A percentile compares a stretch with the other conserved stretches of the same genome.
phyloP scores from a whole-genome alignment of 2,888 invertebrate genomes.

The Eupithecia vulgata region DNA sequence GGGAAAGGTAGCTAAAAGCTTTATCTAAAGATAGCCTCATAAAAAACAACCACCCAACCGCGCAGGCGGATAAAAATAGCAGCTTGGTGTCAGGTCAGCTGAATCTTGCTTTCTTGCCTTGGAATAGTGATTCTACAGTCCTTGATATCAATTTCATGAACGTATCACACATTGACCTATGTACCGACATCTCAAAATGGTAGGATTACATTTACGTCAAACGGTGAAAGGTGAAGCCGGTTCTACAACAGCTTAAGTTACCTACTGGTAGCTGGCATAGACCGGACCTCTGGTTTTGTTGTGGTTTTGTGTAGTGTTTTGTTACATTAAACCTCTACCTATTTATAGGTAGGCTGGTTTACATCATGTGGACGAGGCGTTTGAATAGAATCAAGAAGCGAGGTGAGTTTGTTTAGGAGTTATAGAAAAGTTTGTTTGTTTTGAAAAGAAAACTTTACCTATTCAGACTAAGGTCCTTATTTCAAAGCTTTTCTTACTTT shows the following conservation, averaged over 20 bases:
- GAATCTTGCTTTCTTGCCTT: not conserved
- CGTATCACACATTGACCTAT: slow-evolving; percentile 11
- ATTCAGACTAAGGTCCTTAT: not conserved
- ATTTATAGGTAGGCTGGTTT: not conserved
- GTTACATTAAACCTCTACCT: not conserved
- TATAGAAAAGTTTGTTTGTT: not conserved
- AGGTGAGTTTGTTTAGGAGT: slow-evolving; percentile 16
- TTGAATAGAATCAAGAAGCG: slow-evolving; percentile 22
- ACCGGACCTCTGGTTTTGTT: slow-evolving; percentile 31
- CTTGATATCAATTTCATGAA: slow-evolving; percentile 8
- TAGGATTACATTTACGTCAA: slow-evolving; percentile 49
- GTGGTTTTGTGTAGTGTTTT: slow-evolving; percentile 28
- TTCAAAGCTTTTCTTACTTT: not conserved
- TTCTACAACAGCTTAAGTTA: slow-evolving; percentile 29
- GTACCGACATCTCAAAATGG: slow-evolving; percentile 23
- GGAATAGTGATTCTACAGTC: not conserved
- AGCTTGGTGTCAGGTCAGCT: not conserved
- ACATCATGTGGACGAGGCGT: slow-evolving; percentile 21
- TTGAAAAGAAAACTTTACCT: not conserved
- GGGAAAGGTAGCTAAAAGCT: not conserved
- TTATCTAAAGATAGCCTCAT: not conserved
- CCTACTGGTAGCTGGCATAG: slow-evolving; percentile 14
- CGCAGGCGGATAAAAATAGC: no score
- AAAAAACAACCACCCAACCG: not conserved
- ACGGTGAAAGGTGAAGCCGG: slow-evolving; percentile 53